A percentile compares a stretch with the other conserved stretches of the same genome.
phyloP scores from a whole-genome alignment of 2,797 vertebrate species.

The Myotis pilosus region DNA sequence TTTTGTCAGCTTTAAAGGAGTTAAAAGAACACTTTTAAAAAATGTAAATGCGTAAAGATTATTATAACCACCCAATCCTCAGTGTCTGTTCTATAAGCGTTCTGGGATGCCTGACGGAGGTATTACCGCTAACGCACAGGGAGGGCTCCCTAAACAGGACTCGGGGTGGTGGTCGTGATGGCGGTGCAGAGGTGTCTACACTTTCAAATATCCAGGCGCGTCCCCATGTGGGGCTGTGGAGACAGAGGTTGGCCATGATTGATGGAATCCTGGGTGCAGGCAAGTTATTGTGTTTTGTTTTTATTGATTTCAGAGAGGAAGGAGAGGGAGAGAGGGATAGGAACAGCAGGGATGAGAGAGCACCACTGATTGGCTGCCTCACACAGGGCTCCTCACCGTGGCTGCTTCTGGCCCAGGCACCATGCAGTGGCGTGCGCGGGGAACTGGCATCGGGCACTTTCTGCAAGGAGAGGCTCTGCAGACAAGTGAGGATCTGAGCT shows the following conservation, averaged over 20 bases:
- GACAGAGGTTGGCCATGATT: neutral
- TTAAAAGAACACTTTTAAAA: neutral
- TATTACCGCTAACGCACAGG: neutral
- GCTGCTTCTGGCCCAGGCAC: neutral
- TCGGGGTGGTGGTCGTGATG: neutral
- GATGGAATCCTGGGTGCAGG: neutral
- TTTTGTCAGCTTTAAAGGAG: constrained; percentile 32
- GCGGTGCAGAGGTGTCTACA: rapidly evolving
- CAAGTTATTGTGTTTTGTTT: neutral
- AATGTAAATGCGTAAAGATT: neutral
- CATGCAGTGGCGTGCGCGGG: rapidly evolving
- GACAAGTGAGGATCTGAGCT: neutral
- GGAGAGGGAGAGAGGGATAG: too few relatives aligned
- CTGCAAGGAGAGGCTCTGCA: neutral
- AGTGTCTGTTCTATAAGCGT: neutral
- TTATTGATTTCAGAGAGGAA: too few relatives aligned
- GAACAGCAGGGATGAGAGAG: too few relatives aligned
- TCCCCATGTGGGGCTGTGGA: neutral
- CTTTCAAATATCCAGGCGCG: neutral
- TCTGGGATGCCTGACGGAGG: neutral
- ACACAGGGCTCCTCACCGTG: neutral
- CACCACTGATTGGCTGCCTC: too few relatives aligned
- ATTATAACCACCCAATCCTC: neutral
- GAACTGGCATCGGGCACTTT: neutral
- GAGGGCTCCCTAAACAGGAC: neutral